Conservation (phyloP, 2,113 vertebrate genomes). For the Chrysochloris asiatica region DNA sequence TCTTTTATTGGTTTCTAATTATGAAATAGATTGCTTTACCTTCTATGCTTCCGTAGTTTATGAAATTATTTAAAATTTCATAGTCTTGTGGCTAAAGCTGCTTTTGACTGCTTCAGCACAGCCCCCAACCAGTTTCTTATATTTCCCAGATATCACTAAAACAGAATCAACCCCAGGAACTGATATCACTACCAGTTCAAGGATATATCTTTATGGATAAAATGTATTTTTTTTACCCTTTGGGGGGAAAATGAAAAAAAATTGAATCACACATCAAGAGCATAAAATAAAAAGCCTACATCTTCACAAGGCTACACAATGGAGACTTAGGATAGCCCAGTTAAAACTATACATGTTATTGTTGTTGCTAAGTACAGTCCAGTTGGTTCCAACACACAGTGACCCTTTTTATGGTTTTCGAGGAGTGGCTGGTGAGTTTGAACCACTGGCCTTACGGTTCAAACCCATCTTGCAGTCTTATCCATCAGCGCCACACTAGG, state of each 20-base stretch:
- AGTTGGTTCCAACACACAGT: too few species aligned
- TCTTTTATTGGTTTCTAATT: conserved; percentile 47
- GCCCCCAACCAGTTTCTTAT: not conserved
- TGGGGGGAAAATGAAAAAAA: conserved; percentile 15
- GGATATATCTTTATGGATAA: not conserved
- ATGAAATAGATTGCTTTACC: conserved; percentile 40
- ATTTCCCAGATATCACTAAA: not conserved
- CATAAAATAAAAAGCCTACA: conserved; percentile 15
- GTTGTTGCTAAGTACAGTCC: too few species aligned
- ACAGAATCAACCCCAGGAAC: not conserved
- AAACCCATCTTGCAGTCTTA: too few species aligned
- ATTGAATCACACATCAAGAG: conserved; percentile 35
- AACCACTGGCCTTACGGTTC: too few species aligned
- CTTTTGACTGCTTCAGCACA: not conserved
- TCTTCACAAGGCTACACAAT: not conserved
- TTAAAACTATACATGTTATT: not conserved
- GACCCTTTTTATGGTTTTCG: too few species aligned
- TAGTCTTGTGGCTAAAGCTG: not conserved
- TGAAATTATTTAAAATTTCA: conserved; percentile 47
- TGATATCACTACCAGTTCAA: not conserved
- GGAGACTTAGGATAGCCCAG: not conserved
- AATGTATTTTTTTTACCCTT: not conserved
- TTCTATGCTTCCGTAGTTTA: conserved; percentile 12
- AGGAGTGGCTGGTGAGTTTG: too few species aligned
- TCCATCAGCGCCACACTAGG: too few species aligned